Conservation (phyloP, 2,797 vertebrate genomes). For the Parauchenoglanis punctatus region DNA sequence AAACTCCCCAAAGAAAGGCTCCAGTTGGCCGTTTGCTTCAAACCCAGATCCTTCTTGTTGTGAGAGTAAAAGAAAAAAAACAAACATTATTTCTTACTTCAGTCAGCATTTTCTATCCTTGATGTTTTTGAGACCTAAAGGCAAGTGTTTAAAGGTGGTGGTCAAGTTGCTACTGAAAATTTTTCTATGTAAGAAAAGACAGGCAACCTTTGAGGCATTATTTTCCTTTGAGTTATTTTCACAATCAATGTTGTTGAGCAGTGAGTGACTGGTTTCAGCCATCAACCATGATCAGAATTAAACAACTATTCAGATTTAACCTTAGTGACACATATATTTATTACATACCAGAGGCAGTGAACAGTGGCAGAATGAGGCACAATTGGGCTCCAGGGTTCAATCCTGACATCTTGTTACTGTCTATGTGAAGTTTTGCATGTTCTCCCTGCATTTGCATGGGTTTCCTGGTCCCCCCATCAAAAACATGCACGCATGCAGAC, state of each 20-base stretch:
- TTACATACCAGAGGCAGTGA: background rate
- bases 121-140: no score
- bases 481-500: background rate
- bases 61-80: no score
- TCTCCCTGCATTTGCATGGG: background rate
- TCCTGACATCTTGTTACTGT: background rate
- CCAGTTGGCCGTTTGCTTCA: no score
- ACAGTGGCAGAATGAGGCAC: background rate
- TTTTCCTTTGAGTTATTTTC: background rate
- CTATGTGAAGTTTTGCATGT: background rate
- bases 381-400: background rate
- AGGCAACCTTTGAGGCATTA: no score
- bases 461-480: background rate
- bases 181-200: no score
- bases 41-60: no score
- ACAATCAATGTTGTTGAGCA: no score
- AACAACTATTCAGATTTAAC: background rate
- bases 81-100: no score
- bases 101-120: no score
- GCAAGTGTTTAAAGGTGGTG: no score
- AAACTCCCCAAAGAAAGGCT: no score
- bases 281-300: background rate
- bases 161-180: no score
- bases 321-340: background rate
- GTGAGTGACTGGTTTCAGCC: background rate